A percentile compares a stretch with the other conserved stretches of the same genome.
phyloP scores from a whole-genome alignment of 2,888 invertebrate species.

The Himalopsyche tibetana region DNA sequence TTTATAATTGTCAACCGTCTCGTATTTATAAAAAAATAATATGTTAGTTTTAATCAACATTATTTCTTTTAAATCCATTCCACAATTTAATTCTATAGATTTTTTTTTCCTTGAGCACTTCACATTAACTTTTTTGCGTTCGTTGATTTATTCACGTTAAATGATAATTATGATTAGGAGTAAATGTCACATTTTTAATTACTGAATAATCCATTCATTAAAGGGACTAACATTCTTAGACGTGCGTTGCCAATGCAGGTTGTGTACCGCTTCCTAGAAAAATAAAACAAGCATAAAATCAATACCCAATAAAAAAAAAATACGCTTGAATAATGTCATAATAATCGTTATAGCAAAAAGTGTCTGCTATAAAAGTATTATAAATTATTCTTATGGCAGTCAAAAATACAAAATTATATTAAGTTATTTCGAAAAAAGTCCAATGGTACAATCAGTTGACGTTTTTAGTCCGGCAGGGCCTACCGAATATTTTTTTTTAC shows the following conservation, averaged over 20 bases:
- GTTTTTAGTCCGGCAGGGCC: background rate
- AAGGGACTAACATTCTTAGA: slow-evolving; percentile 71
- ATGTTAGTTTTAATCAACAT: background rate
- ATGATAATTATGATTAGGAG: background rate
- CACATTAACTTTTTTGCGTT: background rate
- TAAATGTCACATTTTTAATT: slow-evolving; percentile 17
- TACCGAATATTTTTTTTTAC: background rate
- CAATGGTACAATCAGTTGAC: background rate
- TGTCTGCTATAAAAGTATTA: too few relatives aligned
- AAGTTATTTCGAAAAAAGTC: background rate
- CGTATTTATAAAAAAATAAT: slow-evolving; percentile 25
- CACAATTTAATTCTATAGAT: background rate
- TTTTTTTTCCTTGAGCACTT: background rate
- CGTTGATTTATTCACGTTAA: background rate
- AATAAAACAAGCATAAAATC: slow-evolving; percentile 46
- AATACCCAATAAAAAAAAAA: background rate
- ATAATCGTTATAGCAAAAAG: too few relatives aligned
- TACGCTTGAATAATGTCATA: too few relatives aligned
- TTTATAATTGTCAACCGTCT: background rate
- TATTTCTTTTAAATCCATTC: background rate
- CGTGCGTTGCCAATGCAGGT: slow-evolving; percentile 79
- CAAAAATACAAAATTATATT: too few relatives aligned
- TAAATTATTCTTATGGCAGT: too few relatives aligned
- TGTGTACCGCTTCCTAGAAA: slow-evolving; percentile 75
- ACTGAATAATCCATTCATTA: background rate